These are phyloP conservation scores for Chlorodrepanis virens DNA, from an alignment of 2,113 vertebrate genomes.

Conservation along the genomic window DNA sequence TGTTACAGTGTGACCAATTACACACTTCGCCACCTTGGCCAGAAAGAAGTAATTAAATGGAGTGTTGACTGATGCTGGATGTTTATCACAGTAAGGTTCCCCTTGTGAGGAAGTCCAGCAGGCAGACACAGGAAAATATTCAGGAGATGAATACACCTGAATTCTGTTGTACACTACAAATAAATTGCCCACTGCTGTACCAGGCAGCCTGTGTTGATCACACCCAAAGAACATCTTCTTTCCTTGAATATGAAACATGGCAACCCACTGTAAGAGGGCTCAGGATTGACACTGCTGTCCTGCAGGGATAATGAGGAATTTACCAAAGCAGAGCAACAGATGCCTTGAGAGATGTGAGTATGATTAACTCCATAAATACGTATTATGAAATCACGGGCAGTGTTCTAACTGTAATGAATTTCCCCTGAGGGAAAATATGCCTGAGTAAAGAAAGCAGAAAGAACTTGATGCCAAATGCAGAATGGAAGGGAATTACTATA, in stretches of 20 bases:
- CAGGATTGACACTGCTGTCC: not conserved
- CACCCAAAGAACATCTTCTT: not conserved
- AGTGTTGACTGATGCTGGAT: not conserved
- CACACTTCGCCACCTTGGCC: fast-evolving
- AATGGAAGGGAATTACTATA: not conserved
- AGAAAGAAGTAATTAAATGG: not conserved
- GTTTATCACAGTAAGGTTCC: not conserved
- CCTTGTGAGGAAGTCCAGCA: not conserved
- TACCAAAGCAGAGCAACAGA: not conserved
- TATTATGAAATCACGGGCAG: not conserved
- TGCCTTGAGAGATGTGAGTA: fast-evolving
- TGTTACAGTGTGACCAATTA: not conserved
- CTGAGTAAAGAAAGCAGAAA: not conserved
- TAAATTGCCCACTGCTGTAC: not conserved
- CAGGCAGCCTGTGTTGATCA: not conserved
- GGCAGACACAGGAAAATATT: not conserved
- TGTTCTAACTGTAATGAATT: conserved; percentile 12
- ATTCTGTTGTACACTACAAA: not conserved
- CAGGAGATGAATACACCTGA: not conserved
- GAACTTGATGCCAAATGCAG: not conserved
- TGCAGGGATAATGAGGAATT: conserved; percentile 28
- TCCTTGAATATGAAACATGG: not conserved
- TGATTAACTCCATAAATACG: conserved; percentile 18
- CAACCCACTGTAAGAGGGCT: not conserved
- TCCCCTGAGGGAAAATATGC: conserved; percentile 8